phyloP scores from a whole-genome alignment of 2,888 invertebrate species.

The Drosophila affinis region DNA sequence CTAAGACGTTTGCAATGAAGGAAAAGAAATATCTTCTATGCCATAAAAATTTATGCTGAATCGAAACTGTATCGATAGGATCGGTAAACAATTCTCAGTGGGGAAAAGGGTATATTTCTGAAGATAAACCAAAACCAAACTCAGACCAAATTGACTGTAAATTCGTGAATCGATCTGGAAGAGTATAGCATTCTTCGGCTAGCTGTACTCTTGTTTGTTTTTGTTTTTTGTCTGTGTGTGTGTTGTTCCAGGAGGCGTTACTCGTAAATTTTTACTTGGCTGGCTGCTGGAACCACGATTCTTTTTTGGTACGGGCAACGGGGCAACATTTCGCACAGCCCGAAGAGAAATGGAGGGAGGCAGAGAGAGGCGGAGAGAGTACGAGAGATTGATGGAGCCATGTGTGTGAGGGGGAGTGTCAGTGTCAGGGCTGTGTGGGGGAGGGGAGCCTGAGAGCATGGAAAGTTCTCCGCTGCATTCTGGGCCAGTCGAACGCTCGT shows the following conservation, averaged over 20 bases:
- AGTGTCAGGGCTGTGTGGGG: not conserved
- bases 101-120: too few relatives aligned
- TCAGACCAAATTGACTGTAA: too few relatives aligned
- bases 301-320: constrained; percentile 33
- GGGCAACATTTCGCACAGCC: constrained; percentile 64
- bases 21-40: not conserved
- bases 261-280: constrained; percentile 50
- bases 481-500: constrained; percentile 59
- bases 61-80: too few relatives aligned
- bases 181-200: not conserved
- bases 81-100: too few relatives aligned
- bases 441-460: constrained; percentile 16
- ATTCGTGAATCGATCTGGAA: not conserved
- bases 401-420: not conserved
- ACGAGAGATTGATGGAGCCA: not conserved
- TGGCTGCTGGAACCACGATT: not conserved
- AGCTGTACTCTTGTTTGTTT: constrained; percentile 3
- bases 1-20: not conserved
- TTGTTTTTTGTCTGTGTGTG: not conserved
- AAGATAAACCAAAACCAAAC: too few relatives aligned
- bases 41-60: too few relatives aligned
- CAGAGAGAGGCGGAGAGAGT: not conserved
- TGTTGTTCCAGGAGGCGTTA: constrained; percentile 63
- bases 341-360: not conserved
- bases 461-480: constrained; percentile 57